A percentile compares a stretch with the other conserved stretches of the same genome.
phyloP scores from a whole-genome alignment of 2,888 invertebrate genomes.

The Caradrina clavipalpis region DNA sequence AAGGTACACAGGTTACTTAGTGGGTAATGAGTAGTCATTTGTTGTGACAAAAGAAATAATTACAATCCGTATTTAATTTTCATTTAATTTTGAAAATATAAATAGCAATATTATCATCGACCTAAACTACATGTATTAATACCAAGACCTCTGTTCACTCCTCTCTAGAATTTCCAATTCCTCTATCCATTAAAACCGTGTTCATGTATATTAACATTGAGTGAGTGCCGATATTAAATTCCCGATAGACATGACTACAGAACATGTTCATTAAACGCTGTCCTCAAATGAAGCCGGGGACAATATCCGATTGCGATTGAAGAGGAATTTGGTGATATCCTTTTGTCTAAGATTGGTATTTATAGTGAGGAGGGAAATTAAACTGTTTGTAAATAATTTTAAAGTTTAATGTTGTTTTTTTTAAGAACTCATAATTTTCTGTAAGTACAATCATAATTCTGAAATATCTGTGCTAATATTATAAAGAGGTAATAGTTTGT shows the following conservation, averaged over 20 bases:
- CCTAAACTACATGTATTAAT: neutral
- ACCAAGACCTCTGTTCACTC: neutral
- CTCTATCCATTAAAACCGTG: slow-evolving; percentile 17
- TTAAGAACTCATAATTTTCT: too few species aligned
- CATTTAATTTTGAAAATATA: neutral
- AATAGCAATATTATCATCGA: neutral
- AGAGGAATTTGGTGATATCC: neutral
- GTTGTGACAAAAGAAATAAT: too few species aligned
- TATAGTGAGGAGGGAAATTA: neutral
- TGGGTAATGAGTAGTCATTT: neutral
- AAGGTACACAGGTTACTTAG: too few species aligned
- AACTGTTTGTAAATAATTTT: neutral
- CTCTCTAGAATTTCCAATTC: slow-evolving; percentile 7
- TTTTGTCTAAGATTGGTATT: neutral
- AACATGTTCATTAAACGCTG: slow-evolving; percentile 34
- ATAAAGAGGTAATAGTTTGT: too few species aligned
- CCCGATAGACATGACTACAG: slow-evolving; percentile 12
- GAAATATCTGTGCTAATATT: too few species aligned
- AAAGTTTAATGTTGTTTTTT: too few species aligned
- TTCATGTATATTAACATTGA: slow-evolving; percentile 16
- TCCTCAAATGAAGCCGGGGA: slow-evolving; percentile 16
- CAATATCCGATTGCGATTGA: neutral
- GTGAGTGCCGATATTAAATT: slow-evolving; percentile 43
- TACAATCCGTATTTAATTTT: too few species aligned
- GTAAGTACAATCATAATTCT: too few species aligned